Evolutionary conservation across 1,140 invertebrate genomes (phyloP), one percentile per base, ranked within the genome.

Genomic region (Drosophila nigromelanica): DNA sequence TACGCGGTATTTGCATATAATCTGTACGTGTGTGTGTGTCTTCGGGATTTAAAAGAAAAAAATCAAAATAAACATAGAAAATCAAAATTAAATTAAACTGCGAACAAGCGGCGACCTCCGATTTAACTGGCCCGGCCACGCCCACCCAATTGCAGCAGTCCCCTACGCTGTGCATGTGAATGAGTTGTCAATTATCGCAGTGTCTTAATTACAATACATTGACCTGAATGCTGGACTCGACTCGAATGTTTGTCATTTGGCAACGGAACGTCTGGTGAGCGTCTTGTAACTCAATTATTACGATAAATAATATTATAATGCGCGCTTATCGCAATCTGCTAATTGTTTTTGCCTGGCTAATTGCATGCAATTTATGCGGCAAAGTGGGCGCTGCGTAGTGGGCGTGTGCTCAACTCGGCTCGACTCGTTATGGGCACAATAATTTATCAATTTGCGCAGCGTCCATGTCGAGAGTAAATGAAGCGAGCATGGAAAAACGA

Each of bases 401-500:
- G 21, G 45, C 15, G 59, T 50, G 33, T 33, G 12, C 18, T 12
- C 11, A 40, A 52, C 24, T 52, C 10, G 42, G 21, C 30, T 33
- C 24, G 30, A 27, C 10, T 24, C 24, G 24, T 40, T 40, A 14
- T 14, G 39, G 39, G n/a, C 39, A 42, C 71, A 66, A 86, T 89
- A 89, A 87, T 89, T 87, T 87, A 89, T 87, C 83, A 87, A 89
- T 87, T 86, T 86, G 76, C 75, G 7, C 18, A 43, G 42, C 55
- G 15, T 52, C 15, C 58, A 51, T 62, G 59, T 37, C 37, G 63
- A 60, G 35, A 56, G 73, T 72, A 76, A 86, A 87, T 89, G 82
- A 89, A 73, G 82, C 68, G 61, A 76, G 75, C 50, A 68, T 52
- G 82, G 62, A 66, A 63, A 73, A 76, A 76, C 72, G 78, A 71